Percentiles rank a stretch among this genome's conserved stretches.
Conservation (phyloP, 1,140 invertebrate genomes). For the Cylas formicarius region DNA sequence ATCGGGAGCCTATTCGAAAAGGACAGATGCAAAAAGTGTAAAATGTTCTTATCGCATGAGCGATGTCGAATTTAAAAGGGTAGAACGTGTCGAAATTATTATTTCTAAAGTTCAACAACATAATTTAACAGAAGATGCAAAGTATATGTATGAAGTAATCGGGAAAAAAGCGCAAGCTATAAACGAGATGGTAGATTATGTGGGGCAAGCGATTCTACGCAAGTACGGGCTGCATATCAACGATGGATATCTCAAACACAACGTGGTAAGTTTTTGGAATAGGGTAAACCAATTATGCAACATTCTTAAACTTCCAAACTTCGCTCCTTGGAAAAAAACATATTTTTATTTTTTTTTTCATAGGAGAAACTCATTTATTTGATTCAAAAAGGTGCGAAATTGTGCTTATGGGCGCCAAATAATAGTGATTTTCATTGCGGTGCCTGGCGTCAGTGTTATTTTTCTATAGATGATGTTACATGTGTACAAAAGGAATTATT, state of each 20-base stretch:
- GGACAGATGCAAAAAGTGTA: conserved; percentile 24
- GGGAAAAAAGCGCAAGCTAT: conserved; percentile 19
- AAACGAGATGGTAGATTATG: conserved; percentile 20
- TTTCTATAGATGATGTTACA: too few species aligned
- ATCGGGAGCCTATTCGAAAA: conserved; percentile 18
- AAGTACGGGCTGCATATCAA: conserved; percentile 16
- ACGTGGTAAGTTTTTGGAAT: conserved; percentile 14
- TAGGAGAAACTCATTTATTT: too few species aligned
- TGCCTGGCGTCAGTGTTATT: too few species aligned
- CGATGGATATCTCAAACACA: conserved; percentile 27
- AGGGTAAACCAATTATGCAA: not conserved
- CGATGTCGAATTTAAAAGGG: conserved; percentile 17
- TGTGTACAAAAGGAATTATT: too few species aligned
- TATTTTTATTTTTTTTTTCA: conserved; percentile 5
- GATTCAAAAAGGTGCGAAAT: too few species aligned
- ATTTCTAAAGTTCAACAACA: conserved; percentile 15
- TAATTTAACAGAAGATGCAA: conserved; percentile 16
- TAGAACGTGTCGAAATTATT: conserved; percentile 2
- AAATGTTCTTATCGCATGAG: conserved; percentile 17
- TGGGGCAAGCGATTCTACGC: conserved; percentile 22
- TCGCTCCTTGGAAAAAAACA: not conserved
- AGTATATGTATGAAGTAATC: conserved; percentile 31
- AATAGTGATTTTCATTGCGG: too few species aligned
- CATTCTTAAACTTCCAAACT: not conserved
- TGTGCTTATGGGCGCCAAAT: too few species aligned